Evolutionary conservation across 1,140 invertebrate genomes (phyloP), one percentile per base, ranked within the genome.

Genomic region (Tetraneura akinire): DNA sequence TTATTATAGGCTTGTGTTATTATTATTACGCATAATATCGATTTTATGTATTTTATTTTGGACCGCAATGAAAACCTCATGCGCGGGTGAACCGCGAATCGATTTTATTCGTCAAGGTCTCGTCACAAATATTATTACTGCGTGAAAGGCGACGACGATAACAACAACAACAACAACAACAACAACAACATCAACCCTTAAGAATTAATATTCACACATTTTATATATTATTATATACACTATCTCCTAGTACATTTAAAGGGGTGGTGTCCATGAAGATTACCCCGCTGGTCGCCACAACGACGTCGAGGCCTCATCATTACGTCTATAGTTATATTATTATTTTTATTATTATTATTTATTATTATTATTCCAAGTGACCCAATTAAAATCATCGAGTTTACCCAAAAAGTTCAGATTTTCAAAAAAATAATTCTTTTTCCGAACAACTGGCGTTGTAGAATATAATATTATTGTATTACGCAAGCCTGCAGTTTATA

Each of bases 71-170:
- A 62, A 29, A 29, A 62, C 57, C 16, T 16, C 18, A 18, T 32
- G 29, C 26, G 13, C 26, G 57, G 16, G 16, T 32, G 57, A 14
- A 62, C 29, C 32, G 10, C n/a, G 64, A 66, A 66, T 66, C 37
- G 64, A 66, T 42, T 66, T 66, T 66, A 42, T 45, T 21, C n/a
- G 42, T 66, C 64, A 66, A 66, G 64, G 37, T 45, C 37, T 16
- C 32, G 6, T 66, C n/a, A 29, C 32, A 4, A 37, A 4, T 37
- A 8, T 8, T 37, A 66, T 37, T 37, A 18, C 62, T 3, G 8
- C 18, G 18, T 66, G 62, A 37, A 66, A 16, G 16, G 18, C 10
- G 14, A 42, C n/a, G 11, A 66, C 37, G 16, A 62, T 4, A 62
- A 62, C 29, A 62, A 62, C 26, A 66, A 66, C n/a, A 66, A 4